Evolutionary conservation across 2,888 invertebrate genomes (phyloP), one percentile per base, ranked within the genome.

Genomic region (Eupithecia pulchellata): DNA sequence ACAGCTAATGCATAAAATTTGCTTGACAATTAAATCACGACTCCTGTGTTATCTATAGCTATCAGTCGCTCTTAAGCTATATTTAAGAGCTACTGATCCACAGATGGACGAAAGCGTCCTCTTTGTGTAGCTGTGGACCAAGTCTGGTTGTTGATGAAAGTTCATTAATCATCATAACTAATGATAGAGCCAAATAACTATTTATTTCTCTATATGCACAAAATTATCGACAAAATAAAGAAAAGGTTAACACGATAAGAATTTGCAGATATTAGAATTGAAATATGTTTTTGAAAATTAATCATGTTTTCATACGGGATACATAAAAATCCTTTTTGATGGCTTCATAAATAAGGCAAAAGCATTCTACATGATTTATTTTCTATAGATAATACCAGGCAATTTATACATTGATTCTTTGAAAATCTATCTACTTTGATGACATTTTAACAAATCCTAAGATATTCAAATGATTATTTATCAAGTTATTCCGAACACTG

Each of bases 401-500:
- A 61, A 63, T 63, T 66, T 63, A 63, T 64, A 58, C 42, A 39
- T n/a, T 11, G 20, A 64, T 61, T 64, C 60, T 66, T 29, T 52
- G 52, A 52, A 52, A 63, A 58, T 55, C 2, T 34, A 25, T 61
- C 13, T 25, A 6, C 27, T 61, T 39, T 1, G 47, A 61, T 58
- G 36, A 60, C n/a, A 64, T 61, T 67, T 20, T 52, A 27, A 13
- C n/a, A 60, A 65, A 61, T 65, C 72, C 36, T 34, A 8, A 36
- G 64, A 67, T 71, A 68, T 68, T 70, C 29, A 71, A 67, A 68
- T 74, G 66, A 62, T 62, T 27, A 64, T 47, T 47, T 60, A 64
- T 27, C 29, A 60, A 60, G 32, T 67, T 73, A 73, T 70, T 66
- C 64, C 30, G 61, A 68, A 71, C 66, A 72, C 65, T 63, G 66